Percentiles rank a stretch among this genome's conserved stretches.
Conservation (phyloP, 2,888 invertebrate species). For the Trichogramma dendrolimi region DNA sequence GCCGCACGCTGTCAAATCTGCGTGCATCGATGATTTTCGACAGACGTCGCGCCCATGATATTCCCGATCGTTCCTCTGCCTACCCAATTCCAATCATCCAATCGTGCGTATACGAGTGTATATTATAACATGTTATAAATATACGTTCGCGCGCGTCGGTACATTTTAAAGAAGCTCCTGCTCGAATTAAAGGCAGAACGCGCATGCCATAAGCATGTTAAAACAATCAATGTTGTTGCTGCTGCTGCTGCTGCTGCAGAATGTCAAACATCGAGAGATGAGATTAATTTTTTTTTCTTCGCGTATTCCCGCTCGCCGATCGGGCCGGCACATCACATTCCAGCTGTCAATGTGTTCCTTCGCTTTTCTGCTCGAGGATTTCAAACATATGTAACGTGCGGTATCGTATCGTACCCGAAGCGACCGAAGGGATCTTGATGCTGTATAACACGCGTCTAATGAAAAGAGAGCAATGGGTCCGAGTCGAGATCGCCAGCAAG, state of each 20-base stretch:
- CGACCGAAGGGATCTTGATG: conserved; percentile 22
- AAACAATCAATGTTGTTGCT: conserved; percentile 10
- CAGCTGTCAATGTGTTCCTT: conserved; percentile 24
- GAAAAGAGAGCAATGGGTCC: conserved; percentile 4
- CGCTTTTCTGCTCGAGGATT: conserved; percentile 10
- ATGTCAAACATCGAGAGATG: background rate
- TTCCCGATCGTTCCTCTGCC: too few species aligned
- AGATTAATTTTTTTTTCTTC: conserved; percentile 10
- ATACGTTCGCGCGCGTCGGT: background rate
- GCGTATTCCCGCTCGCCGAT: background rate
- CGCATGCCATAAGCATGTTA: background rate
- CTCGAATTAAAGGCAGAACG: too few species aligned
- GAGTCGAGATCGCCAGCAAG: background rate
- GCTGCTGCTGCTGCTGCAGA: too few species aligned
- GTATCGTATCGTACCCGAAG: background rate
- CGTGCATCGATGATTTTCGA: too few species aligned
- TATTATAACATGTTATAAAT: too few species aligned
- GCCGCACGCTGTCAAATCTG: too few species aligned
- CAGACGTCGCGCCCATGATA: too few species aligned
- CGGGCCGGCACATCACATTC: conserved; percentile 13
- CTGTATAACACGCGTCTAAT: conserved; percentile 9
- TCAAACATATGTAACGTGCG: background rate
- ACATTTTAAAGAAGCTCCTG: background rate
- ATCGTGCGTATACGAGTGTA: too few species aligned
- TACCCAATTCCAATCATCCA: too few species aligned